Evolutionary conservation across 2,888 invertebrate genomes (phyloP), one percentile per base, ranked within the genome.

Genomic region (Apoderus coryli): DNA sequence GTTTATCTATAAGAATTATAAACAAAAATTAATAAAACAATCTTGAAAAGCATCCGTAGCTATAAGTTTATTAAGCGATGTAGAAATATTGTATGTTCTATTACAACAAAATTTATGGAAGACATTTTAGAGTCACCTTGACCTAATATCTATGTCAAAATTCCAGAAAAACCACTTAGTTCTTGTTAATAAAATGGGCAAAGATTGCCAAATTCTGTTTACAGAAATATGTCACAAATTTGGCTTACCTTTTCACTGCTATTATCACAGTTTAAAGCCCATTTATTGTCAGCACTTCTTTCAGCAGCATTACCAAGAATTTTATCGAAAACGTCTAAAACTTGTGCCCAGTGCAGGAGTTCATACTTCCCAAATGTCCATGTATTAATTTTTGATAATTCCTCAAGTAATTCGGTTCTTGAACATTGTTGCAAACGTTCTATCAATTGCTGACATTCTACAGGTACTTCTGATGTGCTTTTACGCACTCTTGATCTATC

Each of bases 301-400:
- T 66, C 61, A 27, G 77, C 73, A n/a, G 80, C 77, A 49, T 72
- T 71, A 44, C 80, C 81, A 37, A 85, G 59, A 40, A 84, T 75
- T 33, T 66, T 66, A 52, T 78, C 78, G 48, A 75, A 76, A 24
- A 74, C 66, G 57, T 85, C 82, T 32, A 85, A 59, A 11, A 84
- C 74, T 57, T 81, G 79, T 38, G 81, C 78, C 85, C 85, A 86
- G 54, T 85, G 81, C 48, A 77, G 78, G 10, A 86, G 58, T 56
- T 86, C 85, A 56, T 82, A 85, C 65, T 85, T 85, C 30, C 82
- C 84, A 57, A 76, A 84, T 14, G 78, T 78, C 82, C 84, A 85
- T 23, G 76, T 72, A 45, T 76, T 78, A 39, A 85, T 72, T 41
- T 70, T 70, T 37, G 72, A 69, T 33, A 85, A 58, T 53, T 78